A percentile compares a stretch with the other conserved stretches of the same genome.
phyloP scores from a whole-genome alignment of 2,113 vertebrate species.

The Zootoca vivipara region DNA sequence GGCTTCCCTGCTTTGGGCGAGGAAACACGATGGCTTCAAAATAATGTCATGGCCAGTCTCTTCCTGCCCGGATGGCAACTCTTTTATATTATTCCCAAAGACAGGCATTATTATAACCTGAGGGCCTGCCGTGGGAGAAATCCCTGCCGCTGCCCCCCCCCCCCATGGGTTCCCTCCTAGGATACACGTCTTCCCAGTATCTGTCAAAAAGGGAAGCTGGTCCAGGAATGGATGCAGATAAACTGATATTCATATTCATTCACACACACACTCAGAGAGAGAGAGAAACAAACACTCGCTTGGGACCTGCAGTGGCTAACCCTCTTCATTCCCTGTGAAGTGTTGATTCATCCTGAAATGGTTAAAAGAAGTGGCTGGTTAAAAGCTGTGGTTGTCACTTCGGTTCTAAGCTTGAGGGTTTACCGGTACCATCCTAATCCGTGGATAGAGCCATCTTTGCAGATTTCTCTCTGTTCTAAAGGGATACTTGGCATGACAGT shows the following conservation, averaged over 20 bases:
- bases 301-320: not conserved
- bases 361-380: not conserved
- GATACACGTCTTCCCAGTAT: too few relatives aligned
- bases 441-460: not conserved
- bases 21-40: too few relatives aligned
- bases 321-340: not conserved
- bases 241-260: not conserved
- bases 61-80: not conserved
- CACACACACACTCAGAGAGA: too few relatives aligned
- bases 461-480: not conserved
- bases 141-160: not conserved
- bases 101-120: not conserved
- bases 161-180: not conserved
- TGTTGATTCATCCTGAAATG: too few relatives aligned
- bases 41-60: too few relatives aligned
- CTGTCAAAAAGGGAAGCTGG: not conserved
- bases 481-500: not conserved
- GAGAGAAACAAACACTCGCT: too few relatives aligned
- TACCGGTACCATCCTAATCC: not conserved
- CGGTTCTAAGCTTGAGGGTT: not conserved
- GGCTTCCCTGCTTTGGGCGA: too few relatives aligned
- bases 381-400: not conserved
- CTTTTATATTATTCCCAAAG: not conserved
- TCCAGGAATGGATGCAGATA: not conserved
- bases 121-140: not conserved